These are phyloP conservation scores for Steinernema carpocapsae DNA, from an alignment of 2,888 invertebrate species.

Conservation along the genomic window DNA sequence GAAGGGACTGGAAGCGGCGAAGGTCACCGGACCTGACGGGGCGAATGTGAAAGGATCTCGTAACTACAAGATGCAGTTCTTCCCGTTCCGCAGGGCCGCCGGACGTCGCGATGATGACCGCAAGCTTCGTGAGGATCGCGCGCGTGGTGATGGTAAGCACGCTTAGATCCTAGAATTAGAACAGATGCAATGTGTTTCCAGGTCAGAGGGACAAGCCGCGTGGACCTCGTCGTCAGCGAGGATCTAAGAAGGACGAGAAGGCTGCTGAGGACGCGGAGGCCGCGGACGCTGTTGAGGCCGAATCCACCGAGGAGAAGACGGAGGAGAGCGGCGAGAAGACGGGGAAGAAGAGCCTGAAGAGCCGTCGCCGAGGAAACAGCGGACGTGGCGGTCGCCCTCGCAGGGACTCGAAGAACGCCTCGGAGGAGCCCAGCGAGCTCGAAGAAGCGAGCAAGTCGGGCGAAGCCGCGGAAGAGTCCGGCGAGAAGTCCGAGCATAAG, in stretches of 20 bases:
- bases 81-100: background rate
- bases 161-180: background rate
- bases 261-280: background rate
- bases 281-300: background rate
- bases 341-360: background rate
- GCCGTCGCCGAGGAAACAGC: background rate
- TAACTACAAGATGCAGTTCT: background rate
- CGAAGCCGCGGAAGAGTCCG: background rate
- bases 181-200: background rate
- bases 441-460: no score
- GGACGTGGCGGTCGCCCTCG: constrained; percentile 7
- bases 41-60: constrained; percentile 82
- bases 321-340: background rate
- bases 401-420: no score
- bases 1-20: constrained; percentile 86
- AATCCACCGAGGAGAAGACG: background rate
- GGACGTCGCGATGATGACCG: background rate
- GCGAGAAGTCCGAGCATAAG: background rate
- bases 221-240: background rate
- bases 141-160: background rate
- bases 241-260: background rate
- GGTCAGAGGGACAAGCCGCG: background rate
- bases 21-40: constrained; percentile 91
- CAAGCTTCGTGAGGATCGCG: background rate
- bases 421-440: background rate